Base-by-base conservation (phyloP, 2,888 invertebrate genomes). In the Cheilosia pagana region DNA sequence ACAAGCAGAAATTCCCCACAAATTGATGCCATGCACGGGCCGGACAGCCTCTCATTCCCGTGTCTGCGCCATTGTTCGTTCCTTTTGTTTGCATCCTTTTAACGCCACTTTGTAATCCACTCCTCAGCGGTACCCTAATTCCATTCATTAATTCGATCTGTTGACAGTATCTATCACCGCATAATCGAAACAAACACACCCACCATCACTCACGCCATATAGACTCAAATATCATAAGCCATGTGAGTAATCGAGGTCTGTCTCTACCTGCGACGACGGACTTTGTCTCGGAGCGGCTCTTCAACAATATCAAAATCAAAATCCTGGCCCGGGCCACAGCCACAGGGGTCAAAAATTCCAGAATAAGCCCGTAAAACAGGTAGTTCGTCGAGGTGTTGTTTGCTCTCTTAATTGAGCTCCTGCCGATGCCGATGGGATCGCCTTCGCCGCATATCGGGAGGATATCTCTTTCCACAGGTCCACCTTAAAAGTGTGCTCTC, bases 141-240 rank as follows among this genome's bases (percentile, higher is more conserved):
- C 76, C 81, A 77, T 81, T 86, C 81, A 86, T 86, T 86, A 86
- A 86, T 81, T 77, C 65, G 76, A 86, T 86, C 53, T 86, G 81
- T 81, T 86, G 86, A 86, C 86, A 86, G 86, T 50, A 86, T 81
- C 86, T 86, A 81, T 86, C 86, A 86, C 76, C 81, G 68, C 81
- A 81, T 85, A 85, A 81, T 85, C 85, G 85, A 85, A 81, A 85
- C 85, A 81, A 85, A 85, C 85, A 85, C 85, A 85, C 85, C 85
- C 81, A 81, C 85, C 79, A 85, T 79, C 68, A 83, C 63, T 78
- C 78, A 78, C 67, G 53, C 7, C 62, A 16, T 35, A 39, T 52
- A 48, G 68, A 60, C 48, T 68, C 65, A 35, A 12, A 1, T 57
- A 72, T 74, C 83, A 79, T 85, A 79, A 85, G 75, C 59, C 68